Conservation (phyloP, 1,140 invertebrate genomes). For the Drosophila bocki region DNA sequence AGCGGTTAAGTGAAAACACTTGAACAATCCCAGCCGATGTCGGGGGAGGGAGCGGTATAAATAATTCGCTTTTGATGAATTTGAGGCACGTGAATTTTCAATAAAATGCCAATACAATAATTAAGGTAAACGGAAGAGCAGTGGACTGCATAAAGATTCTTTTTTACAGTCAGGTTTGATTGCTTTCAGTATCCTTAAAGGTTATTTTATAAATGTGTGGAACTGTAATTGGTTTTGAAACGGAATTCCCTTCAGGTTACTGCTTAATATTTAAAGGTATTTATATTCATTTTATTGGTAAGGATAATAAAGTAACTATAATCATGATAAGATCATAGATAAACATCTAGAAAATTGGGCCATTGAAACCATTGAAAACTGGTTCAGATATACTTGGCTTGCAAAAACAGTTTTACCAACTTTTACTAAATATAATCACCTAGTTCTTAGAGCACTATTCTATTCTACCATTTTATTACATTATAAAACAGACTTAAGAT, state of each 20-base stretch:
- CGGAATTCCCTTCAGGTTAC: background rate
- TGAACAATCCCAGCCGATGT: conserved; percentile 25
- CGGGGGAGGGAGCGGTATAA: conserved; percentile 23
- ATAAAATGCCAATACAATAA: conserved; percentile 43
- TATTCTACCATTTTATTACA: background rate
- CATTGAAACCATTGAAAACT: no score
- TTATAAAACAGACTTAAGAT: background rate
- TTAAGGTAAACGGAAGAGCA: background rate
- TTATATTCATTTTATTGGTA: background rate
- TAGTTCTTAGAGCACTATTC: background rate
- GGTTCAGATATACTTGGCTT: no score
- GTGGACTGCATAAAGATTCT: background rate
- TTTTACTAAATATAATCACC: background rate
- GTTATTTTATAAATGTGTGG: background rate
- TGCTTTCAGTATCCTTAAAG: background rate
- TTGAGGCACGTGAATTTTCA: conserved; percentile 39
- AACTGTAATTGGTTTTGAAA: background rate
- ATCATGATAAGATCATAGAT: no score
- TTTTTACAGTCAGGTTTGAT: background rate
- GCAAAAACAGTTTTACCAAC: background rate
- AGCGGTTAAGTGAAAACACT: conserved; percentile 46
- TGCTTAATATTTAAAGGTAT: background rate
- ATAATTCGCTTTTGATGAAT: conserved; percentile 59
- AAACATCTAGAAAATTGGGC: no score
- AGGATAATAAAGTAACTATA: background rate